Percentiles rank a stretch among this genome's conserved stretches.
phyloP scores from a whole-genome alignment of 2,113 vertebrate species.

The Neofelis nebulosa region DNA sequence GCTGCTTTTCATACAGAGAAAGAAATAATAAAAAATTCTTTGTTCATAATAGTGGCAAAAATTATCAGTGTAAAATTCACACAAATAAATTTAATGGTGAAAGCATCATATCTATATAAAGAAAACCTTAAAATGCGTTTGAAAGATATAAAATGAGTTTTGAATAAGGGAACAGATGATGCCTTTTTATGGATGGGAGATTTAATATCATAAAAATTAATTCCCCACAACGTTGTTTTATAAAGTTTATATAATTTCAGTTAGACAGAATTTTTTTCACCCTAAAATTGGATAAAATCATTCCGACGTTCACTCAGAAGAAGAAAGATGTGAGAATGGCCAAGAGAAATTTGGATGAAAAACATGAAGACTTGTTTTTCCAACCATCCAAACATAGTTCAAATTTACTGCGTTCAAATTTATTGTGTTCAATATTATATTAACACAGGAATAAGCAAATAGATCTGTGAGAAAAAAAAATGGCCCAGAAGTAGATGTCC shows the following conservation, averaged over 20 bases:
- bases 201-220: not conserved
- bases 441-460: not conserved
- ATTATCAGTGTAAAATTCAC: not conserved
- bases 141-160: not conserved
- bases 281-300: not conserved
- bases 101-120: not conserved
- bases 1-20: not conserved
- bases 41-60: not conserved
- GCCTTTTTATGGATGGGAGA: not conserved
- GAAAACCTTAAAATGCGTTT: not conserved
- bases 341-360: not conserved
- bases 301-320: not conserved
- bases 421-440: not conserved
- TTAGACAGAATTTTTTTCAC: not conserved
- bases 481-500: not conserved
- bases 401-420: not conserved
- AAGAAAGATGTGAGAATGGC: not conserved
- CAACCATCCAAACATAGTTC: not conserved
- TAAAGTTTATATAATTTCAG: not conserved
- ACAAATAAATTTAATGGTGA: not conserved
- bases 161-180: not conserved
- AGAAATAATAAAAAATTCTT: not conserved
- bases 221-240: not conserved
- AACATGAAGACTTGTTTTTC: not conserved
- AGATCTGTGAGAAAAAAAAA: not conserved